Evolutionary conservation across 2,113 vertebrate species (phyloP).

Genomic region (Ciconia stormi): DNA sequence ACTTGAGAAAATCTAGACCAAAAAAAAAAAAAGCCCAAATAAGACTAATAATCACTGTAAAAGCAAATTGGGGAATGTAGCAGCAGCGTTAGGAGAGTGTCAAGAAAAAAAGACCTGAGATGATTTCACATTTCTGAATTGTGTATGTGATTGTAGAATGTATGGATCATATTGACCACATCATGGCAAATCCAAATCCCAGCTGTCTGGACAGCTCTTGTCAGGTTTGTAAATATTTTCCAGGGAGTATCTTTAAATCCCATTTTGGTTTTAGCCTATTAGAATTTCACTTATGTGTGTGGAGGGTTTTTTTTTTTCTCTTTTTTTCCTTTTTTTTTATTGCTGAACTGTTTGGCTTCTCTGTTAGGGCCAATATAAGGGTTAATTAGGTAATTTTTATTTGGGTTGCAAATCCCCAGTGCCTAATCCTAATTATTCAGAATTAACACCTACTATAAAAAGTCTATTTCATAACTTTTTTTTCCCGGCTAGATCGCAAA

Average conservation of each 20-base stretch:
- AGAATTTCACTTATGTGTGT: neutral
- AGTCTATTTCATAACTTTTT: slow-evolving; percentile 51
- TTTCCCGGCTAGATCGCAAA: slow-evolving; percentile 9
- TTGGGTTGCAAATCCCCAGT: slow-evolving; percentile 70
- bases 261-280: neutral
- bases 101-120: neutral
- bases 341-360: slow-evolving; percentile 54
- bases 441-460: slow-evolving; percentile 70
- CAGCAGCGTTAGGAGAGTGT: neutral
- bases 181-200: neutral
- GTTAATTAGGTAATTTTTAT: slow-evolving; percentile 74
- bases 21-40: neutral
- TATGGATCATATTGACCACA: neutral
- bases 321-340: neutral
- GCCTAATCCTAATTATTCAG: slow-evolving; percentile 69
- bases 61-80: neutral
- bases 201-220: neutral
- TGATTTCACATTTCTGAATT: neutral
- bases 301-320: neutral
- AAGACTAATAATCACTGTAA: neutral
- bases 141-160: neutral
- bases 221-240: slow-evolving; percentile 5
- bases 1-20: neutral
- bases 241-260: neutral
- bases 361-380: slow-evolving; percentile 62